Evolutionary conservation across 2,113 vertebrate species (phyloP).

Genomic region (Rhinolophus sinicus): DNA sequence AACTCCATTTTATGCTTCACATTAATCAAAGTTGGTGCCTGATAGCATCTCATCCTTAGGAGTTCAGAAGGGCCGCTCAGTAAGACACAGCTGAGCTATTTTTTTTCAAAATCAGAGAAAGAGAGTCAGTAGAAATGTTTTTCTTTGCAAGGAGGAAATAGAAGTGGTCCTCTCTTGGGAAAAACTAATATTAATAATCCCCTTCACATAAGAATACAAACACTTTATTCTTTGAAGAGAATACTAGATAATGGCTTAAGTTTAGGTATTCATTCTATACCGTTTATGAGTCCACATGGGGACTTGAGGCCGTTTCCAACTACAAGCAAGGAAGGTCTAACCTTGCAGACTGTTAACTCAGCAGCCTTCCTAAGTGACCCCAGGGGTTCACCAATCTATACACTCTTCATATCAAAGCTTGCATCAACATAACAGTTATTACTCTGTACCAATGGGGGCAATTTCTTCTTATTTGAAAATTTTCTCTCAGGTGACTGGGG

Average conservation of each 20-base stretch:
- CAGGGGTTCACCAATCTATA: not conserved
- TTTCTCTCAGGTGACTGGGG: constrained; percentile 50
- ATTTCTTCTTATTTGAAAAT: constrained; percentile 69
- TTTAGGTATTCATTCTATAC: not conserved
- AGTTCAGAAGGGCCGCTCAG: not conserved
- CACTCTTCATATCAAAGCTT: constrained; percentile 64
- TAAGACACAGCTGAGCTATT: not conserved
- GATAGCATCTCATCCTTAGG: not conserved
- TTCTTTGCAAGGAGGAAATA: not conserved
- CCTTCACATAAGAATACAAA: not conserved
- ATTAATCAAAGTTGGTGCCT: not conserved
- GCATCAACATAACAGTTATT: constrained; percentile 65
- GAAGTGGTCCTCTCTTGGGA: not conserved
- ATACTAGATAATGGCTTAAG: not conserved
- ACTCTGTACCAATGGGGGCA: constrained; percentile 27
- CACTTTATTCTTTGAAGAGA: constrained; percentile 13
- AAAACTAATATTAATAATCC: constrained; percentile 25
- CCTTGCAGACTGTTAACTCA: constrained; percentile 59
- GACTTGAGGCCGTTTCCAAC: constrained; percentile 51
- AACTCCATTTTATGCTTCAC: not conserved
- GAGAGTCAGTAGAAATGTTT: not conserved
- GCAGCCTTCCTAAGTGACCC: constrained; percentile 47
- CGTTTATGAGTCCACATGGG: constrained; percentile 36
- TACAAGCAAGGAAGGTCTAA: constrained; percentile 17
- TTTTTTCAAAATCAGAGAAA: not conserved